phyloP scores from a whole-genome alignment of 1,140 invertebrate species.

The Apocrypta bakeri region DNA sequence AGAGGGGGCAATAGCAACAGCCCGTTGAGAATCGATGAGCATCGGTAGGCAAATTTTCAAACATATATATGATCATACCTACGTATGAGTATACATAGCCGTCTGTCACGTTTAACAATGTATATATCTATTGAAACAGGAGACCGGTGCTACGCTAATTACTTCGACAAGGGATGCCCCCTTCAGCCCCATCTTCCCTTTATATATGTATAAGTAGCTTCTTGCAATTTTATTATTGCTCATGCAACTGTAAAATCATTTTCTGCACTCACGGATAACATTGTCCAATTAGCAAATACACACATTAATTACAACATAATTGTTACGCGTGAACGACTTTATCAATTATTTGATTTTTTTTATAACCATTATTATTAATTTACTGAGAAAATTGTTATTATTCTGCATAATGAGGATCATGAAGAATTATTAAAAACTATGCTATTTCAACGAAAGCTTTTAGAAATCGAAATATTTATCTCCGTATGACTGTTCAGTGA shows the following conservation, averaged over 20 bases:
- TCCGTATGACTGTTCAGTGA: too few relatives aligned
- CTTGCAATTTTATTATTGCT: neutral
- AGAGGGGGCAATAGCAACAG: neutral
- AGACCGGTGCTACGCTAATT: neutral
- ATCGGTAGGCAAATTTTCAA: conserved; percentile 6
- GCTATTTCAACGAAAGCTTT: too few relatives aligned
- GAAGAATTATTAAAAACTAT: too few relatives aligned
- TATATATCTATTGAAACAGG: neutral
- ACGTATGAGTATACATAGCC: neutral
- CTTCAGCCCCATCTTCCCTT: neutral
- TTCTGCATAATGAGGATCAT: too few relatives aligned
- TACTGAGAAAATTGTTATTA: too few relatives aligned
- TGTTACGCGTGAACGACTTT: neutral
- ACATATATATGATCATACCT: neutral
- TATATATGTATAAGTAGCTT: neutral
- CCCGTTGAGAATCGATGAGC: neutral
- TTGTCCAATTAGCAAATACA: neutral
- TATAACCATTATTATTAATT: too few relatives aligned
- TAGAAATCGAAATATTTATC: too few relatives aligned
- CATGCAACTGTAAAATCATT: neutral
- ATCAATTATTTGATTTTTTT: neutral
- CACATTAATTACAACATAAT: neutral
- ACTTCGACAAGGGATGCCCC: neutral
- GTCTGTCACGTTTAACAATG: neutral
- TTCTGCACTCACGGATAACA: neutral